phyloP scores from a whole-genome alignment of 2,797 vertebrate genomes.

The Manis javanica region DNA sequence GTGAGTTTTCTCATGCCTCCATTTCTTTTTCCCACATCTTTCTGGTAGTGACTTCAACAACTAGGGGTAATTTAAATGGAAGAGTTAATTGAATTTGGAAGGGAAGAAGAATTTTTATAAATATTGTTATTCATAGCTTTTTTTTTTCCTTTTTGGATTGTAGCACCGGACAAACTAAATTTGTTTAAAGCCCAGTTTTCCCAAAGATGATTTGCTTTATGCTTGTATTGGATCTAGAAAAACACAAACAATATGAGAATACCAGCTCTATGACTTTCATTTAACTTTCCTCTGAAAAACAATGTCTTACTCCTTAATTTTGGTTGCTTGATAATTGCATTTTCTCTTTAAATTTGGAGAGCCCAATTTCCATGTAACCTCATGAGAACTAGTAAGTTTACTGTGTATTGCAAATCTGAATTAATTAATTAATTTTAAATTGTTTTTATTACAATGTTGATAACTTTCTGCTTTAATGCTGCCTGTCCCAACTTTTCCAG shows the following conservation, averaged over 20 bases:
- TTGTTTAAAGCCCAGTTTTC: conserved; percentile 28
- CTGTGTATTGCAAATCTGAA: neutral
- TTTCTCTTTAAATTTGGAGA: conserved; percentile 2
- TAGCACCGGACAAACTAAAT: conserved; percentile 46
- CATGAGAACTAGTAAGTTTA: neutral
- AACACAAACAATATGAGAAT: conserved; percentile 35
- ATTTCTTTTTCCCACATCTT: neutral
- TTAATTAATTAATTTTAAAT: conserved; percentile 20
- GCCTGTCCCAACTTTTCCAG: neutral
- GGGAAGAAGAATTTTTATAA: neutral
- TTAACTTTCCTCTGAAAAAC: neutral
- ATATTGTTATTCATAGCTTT: neutral
- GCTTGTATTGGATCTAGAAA: conserved; percentile 25
- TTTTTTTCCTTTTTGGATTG: neutral
- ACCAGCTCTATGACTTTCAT: neutral
- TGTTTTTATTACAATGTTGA: conserved; percentile 20
- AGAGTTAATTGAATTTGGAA: neutral
- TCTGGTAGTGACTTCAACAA: neutral
- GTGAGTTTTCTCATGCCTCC: neutral
- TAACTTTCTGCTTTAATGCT: neutral
- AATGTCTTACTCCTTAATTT: conserved; percentile 40
- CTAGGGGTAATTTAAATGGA: neutral
- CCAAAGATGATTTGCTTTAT: conserved; percentile 29
- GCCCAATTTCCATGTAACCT: conserved; percentile 14
- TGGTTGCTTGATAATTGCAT: neutral